Evolutionary conservation across 2,113 vertebrate species (phyloP).

Genomic region (Hemichromis elongatus): DNA sequence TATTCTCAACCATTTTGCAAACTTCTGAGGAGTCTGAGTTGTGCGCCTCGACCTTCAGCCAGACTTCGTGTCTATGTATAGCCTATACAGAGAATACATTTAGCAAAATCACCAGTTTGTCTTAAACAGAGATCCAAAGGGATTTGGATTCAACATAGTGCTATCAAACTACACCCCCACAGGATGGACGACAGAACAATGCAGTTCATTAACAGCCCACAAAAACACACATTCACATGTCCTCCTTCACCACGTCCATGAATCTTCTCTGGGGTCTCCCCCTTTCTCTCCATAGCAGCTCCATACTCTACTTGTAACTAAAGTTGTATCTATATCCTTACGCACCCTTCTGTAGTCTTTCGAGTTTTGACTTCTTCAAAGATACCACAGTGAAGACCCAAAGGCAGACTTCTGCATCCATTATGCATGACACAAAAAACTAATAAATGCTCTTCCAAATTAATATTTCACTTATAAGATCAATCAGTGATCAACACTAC

Average conservation of each 20-base stretch:
- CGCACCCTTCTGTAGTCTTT: neutral
- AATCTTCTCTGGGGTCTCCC: neutral
- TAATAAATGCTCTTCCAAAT: neutral
- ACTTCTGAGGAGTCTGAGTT: too few species aligned
- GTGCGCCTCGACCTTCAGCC: too few species aligned
- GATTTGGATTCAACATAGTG: neutral
- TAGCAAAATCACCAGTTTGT: neutral
- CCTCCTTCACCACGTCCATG: neutral
- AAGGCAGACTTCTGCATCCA: neutral
- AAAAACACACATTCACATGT: neutral
- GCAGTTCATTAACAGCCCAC: neutral
- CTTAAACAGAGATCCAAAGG: neutral
- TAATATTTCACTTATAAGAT: neutral
- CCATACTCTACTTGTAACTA: neutral
- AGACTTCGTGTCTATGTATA: neutral
- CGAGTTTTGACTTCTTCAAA: neutral
- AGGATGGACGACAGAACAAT: neutral
- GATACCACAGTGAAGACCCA: neutral
- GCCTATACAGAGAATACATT: neutral
- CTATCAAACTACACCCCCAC: neutral
- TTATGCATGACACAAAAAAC: neutral
- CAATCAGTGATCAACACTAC: neutral
- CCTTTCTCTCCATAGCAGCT: neutral
- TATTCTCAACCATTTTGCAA: neutral
- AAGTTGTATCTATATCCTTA: neutral